These are phyloP conservation scores for Drosophila barbarae DNA, from an alignment of 2,888 invertebrate species.

Conservation along the genomic window DNA sequence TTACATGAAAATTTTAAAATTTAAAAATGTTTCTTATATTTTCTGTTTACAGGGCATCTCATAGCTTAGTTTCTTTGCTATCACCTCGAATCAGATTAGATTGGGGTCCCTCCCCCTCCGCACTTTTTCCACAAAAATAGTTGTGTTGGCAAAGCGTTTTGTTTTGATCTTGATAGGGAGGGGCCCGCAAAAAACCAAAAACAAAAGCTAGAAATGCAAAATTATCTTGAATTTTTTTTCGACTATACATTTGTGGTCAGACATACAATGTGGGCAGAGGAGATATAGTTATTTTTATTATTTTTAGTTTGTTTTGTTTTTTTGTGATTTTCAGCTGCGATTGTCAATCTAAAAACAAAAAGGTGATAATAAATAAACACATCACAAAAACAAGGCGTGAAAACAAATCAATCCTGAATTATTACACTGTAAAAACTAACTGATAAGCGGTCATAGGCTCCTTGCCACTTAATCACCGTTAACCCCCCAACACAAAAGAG, in stretches of 20 bases:
- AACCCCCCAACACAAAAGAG: conserved; percentile 20
- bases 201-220: conserved; percentile 20
- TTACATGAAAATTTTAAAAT: too few relatives aligned
- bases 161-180: conserved; percentile 66
- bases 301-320: conserved; percentile 41
- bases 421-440: conserved; percentile 13
- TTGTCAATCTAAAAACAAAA: conserved; percentile 8
- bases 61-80: neutral
- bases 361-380: neutral
- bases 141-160: conserved; percentile 41
- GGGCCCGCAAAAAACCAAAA: conserved; percentile 18
- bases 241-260: neutral
- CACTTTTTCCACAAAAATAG: conserved; percentile 15
- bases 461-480: conserved; percentile 42
- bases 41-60: neutral
- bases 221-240: conserved; percentile 35
- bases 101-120: neutral
- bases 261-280: conserved; percentile 13
- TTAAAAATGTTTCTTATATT: neutral
- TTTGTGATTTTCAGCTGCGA: conserved; percentile 38
- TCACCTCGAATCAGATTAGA: too few relatives aligned
- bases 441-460: conserved; percentile 53
- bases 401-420: conserved; percentile 1
- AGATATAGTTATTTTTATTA: conserved; percentile 49
- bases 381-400: conserved; percentile 1